Evolutionary conservation across 2,797 vertebrate genomes (phyloP).

Genomic region (Vireo griseus): DNA sequence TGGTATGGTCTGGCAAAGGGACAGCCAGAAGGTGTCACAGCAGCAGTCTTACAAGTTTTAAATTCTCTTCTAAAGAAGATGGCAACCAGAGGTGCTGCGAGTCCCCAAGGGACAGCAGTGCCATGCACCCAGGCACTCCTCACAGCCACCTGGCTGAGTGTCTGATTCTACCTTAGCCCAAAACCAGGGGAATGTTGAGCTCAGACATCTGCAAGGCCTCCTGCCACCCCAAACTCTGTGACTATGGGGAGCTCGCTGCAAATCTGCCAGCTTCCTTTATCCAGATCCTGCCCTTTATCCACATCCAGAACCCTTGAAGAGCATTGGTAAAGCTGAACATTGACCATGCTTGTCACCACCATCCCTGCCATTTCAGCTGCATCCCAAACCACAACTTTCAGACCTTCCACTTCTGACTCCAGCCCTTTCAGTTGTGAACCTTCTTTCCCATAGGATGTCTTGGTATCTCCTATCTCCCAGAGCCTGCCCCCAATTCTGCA

Average conservation of each 20-base stretch:
- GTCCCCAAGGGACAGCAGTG: background rate
- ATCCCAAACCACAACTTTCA: background rate
- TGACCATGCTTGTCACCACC: background rate
- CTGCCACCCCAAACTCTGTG: background rate
- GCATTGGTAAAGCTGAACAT: background rate
- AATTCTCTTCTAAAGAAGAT: background rate
- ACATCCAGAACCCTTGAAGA: background rate
- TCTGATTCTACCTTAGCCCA: background rate
- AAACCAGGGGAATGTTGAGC: rapidly evolving
- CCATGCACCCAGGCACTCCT: background rate
- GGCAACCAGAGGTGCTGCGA: background rate
- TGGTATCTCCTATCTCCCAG: background rate
- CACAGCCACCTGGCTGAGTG: background rate
- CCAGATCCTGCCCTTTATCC: background rate
- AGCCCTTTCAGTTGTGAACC: background rate
- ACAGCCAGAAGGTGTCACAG: background rate
- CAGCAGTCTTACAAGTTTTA: background rate
- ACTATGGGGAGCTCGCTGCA: background rate
- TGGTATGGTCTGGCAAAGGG: background rate
- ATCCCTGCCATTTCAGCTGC: background rate
- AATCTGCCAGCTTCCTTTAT: background rate
- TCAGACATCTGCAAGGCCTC: background rate
- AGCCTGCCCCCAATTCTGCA: background rate
- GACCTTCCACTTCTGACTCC: background rate
- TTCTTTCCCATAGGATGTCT: background rate